Evolutionary conservation across 1,140 invertebrate genomes (phyloP), one percentile per base, ranked within the genome.

Genomic region (Drosophila pseudoobscura): DNA sequence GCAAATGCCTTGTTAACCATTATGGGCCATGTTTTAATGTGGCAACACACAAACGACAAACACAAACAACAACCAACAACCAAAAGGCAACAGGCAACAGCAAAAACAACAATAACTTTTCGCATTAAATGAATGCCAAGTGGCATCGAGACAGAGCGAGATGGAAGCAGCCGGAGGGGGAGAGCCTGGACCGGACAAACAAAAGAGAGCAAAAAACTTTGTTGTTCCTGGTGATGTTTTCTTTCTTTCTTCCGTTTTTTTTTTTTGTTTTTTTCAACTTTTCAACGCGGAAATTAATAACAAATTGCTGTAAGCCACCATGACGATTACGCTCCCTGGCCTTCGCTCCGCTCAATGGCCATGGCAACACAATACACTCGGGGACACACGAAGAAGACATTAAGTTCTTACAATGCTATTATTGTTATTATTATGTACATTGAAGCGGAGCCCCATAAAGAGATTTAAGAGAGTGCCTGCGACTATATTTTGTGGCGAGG

Each of bases 261-360:
- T 59, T 63, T 45, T 13, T 24, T 51, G 61, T 65, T 62, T 75
- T 56, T 65, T 70, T 85, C 49, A 82, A 88, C 75, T 88, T 88
- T 83, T 79, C 71, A 88, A 76, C 83, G 61, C 78, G 83, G 83
- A 88, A 88, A 88, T 87, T 83, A 87, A 87, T 88, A 87, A 88
- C 83, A 88, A 87, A 87, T 87, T 88, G 83, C 83, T 88, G 78
- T 72, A 87, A 87, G 78, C 75, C 80, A 87, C 54, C 82, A 60
- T 80, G 77, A 82, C 79, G 75, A 83, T 84, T 83, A 78, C 59
- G 62, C 54, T 72, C 57, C 50, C 35, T 13, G 35, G 64, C 50
- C 20, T 58, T 51, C 56, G 22, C 31, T 70, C 44, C 11, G 54
- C 45, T 51, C 53, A n/a, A 55, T 35, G 43, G 41, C 46, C 46